phyloP scores from a whole-genome alignment of 2,888 invertebrate species.

The Ophion ventricosus region DNA sequence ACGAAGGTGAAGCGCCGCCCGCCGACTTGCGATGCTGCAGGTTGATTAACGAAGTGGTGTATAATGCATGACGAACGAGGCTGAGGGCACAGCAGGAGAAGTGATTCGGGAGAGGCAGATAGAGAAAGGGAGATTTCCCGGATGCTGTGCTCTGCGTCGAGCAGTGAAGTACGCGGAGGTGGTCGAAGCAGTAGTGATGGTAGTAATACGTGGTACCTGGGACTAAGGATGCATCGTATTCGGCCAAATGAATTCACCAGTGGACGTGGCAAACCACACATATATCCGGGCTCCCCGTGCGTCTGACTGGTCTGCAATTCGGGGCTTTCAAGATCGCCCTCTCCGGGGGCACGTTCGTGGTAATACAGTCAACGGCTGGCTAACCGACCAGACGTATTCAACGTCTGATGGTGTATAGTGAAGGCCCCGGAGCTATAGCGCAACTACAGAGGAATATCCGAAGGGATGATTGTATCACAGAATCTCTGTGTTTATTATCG shows the following conservation, averaged over 20 bases:
- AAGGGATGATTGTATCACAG: slow-evolving; percentile 69
- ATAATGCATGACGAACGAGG: slow-evolving; percentile 27
- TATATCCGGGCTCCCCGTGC: slow-evolving; percentile 16
- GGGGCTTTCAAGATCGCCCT: slow-evolving; percentile 1
- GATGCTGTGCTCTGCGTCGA: neutral
- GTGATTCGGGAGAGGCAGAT: slow-evolving; percentile 41
- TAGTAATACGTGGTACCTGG: slow-evolving; percentile 54
- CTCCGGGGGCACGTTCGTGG: slow-evolving; percentile 16
- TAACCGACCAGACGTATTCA: slow-evolving; percentile 43
- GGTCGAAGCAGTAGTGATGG: neutral
- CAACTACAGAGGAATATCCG: slow-evolving; percentile 67
- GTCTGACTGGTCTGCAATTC: slow-evolving; percentile 31
- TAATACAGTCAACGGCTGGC: neutral
- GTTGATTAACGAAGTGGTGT: slow-evolving; percentile 14
- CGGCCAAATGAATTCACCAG: slow-evolving; percentile 70
- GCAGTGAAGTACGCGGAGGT: neutral
- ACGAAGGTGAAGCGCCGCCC: neutral
- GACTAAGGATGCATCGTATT: slow-evolving; percentile 52
- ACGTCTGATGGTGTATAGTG: slow-evolving; percentile 73
- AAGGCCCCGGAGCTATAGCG: slow-evolving; percentile 65
- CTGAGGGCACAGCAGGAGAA: neutral
- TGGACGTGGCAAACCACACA: slow-evolving; percentile 43
- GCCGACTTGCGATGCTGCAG: neutral
- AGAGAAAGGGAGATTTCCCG: slow-evolving; percentile 2
- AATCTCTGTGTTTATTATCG: slow-evolving; percentile 9